Evolutionary conservation across 2,797 vertebrate genomes (phyloP), one percentile per base, ranked within the genome.

Genomic region (Artibeus jamaicensis): DNA sequence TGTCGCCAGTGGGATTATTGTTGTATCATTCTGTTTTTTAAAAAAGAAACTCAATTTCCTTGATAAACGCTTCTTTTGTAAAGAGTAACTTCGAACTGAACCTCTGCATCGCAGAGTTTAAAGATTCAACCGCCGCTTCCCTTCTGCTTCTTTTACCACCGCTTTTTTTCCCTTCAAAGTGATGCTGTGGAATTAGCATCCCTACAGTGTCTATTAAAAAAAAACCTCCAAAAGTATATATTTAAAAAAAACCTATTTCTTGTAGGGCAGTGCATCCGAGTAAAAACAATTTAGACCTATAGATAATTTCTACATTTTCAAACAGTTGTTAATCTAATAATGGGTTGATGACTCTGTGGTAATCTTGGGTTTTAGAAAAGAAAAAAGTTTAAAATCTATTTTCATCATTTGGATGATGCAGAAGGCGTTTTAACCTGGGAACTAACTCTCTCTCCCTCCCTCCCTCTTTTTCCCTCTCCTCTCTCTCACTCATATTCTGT

Each of bases 241-340:
- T 55, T 89, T 91, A 62, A 62, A 32, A 59, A 59, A 19, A 84
- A 77, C 82, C 86, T 48, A 57, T 70, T 57, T 96, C 89, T 97
- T 96, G 82, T 1, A 14, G 57, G 85, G 15, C 86, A 95, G 86
- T 3, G 50, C 87, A 86, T 88, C 59, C 6, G 7, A 91, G 53
- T 84, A 96, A 98, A 98, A 96, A 89, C 92, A 96, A 85, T 96
- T 48, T 77, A 76, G 76, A 73, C 89, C 55, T 14, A 77, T 3
- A 65, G 88, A 91, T 86, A 70, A 53, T 92, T 98, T 93, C 46
- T 94, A 34, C 89, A 57, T 96, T 97, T 95, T 96, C 76, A 89
- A 94, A 81, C 32, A 86, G n/a, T 70, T 96, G 65, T 88, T 97
- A 76, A 95, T 71, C 34, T 81, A 73, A 95, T 82, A 55, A 92